Base-by-base conservation (phyloP, 2,888 invertebrate species). In the Cataglyphis livida region DNA sequence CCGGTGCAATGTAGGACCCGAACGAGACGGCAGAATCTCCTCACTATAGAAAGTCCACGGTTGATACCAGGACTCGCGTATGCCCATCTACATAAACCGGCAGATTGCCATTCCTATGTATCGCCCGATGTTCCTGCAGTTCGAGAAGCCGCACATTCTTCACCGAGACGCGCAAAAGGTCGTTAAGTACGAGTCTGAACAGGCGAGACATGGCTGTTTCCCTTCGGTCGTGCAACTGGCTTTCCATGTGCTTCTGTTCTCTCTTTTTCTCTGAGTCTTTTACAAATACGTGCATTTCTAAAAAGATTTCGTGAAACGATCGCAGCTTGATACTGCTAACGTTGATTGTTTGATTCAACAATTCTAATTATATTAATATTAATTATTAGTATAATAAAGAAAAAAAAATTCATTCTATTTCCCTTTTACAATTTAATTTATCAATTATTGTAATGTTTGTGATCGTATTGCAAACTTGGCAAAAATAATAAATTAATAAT, bases 111-210 rank as follows among this genome's bases (percentile, higher is more conserved):
- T 75, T 75, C 76, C 75, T 79, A 78, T 41, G 57, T 41, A 59
- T 61, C 44, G 86, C 62, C 38, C 86, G 86, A 85, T 88, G 87
- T 86, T 88, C 83, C 84, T 85, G 81, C 82, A 86, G 84, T 76
- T 76, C 89, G 84, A 86, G 62, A 87, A 90, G 85, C 86, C 85
- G 86, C 89, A 88, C 89, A 92, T 92, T 91, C 90, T 90, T 92
- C 88, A 91, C 87, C 76, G 85, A 73, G 18, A 44, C 21, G 28
- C 25, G 35, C 25, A 75, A 51, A 65, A 74, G 48, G 48, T 75
- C 48, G 18, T 18, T 65, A 75, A 74, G 35, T 74, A 44, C 44
- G 15, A 32, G 15, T 61, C n/a, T 15, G 7, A 62, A 44, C 21
- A 2, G 28, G 28, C 28, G 6, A 74, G 62, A 48, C 10, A 21